Evolutionary conservation across 2,113 vertebrate species (phyloP), one percentile per base, ranked within the genome.

Genomic region (Pionites leucogaster): DNA sequence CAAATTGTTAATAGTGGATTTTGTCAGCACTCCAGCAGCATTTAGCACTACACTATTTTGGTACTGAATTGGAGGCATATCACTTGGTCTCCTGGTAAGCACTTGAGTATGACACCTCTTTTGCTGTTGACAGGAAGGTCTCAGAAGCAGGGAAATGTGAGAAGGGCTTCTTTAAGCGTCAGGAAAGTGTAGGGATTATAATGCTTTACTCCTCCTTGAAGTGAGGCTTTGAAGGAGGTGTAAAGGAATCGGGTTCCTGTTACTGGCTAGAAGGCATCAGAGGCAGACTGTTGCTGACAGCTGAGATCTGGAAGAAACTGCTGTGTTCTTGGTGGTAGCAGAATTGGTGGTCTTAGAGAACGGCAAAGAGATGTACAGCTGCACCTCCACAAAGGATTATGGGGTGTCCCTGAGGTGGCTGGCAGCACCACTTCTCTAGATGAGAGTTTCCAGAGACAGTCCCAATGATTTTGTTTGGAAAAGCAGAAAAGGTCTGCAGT

Each of bases 131-230:
- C 64, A 71, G 25, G 31, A 88, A 82, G 18, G 7, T 74, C 35
- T 65, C 22, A 39, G 62, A 19, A 15, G 47, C 17, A 77, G 20
- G 14, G n/a, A 81, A 86, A 62, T 6, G 11, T 0, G 0, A 78
- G 35, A 59, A 3, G 20, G 28, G 22, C 19, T 74, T 83, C 52
- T 74, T 52, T 49, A 53, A 9, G 5, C 17, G 19, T 60, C 37
- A 89, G 27, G 13, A 9, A 86, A 87, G 7, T 15, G 12, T 2
- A 25, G 3, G n/a, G 31, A 53, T 84, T 64, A 16, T 55, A 91
- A 50, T 13, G 83, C 35, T 65, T 72, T 35, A 41, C 19, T 75
- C 10, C 6, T 81, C 10, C 15, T 57, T 57, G 49, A 13, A 68
- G 19, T 16, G 7, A 46, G 53, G 47, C 25, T 65, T 87, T 53